A percentile compares a stretch with the other conserved stretches of the same genome.
Evolutionary conservation across 2,113 vertebrate genomes (phyloP).

Genomic region (Panthera tigris): DNA sequence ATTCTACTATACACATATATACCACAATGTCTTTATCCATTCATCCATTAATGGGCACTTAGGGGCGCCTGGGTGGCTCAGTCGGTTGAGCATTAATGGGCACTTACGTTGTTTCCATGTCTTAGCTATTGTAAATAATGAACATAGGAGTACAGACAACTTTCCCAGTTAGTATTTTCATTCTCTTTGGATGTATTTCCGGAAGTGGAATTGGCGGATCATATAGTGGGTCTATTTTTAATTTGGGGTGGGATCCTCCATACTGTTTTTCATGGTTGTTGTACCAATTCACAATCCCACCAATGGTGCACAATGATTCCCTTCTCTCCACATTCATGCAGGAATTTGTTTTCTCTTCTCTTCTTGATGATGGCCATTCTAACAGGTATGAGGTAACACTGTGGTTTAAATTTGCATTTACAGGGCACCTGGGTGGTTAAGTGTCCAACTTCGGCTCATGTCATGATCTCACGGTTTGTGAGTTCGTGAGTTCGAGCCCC

Average conservation of each 20-base stretch:
- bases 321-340: neutral
- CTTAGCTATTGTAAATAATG: neutral
- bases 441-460: too few relatives aligned
- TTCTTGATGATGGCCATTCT: neutral
- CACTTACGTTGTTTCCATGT: neutral
- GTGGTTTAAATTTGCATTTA: neutral
- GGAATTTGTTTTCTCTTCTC: neutral
- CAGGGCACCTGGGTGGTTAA: too few relatives aligned
- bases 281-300: neutral
- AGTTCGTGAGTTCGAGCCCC: too few relatives aligned
- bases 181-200: neutral
- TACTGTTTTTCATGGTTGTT: neutral
- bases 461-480: too few relatives aligned
- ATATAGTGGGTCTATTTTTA: neutral
- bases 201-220: neutral
- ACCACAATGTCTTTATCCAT: neutral
- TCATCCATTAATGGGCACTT: neutral
- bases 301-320: neutral
- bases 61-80: too few relatives aligned
- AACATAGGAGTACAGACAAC: neutral
- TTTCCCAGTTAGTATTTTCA: neutral
- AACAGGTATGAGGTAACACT: neutral
- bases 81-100: neutral
- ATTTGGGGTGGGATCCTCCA: neutral
- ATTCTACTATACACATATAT: neutral